Evolutionary conservation across 2,113 vertebrate genomes (phyloP).

Genomic region (Zosterops pallidus): DNA sequence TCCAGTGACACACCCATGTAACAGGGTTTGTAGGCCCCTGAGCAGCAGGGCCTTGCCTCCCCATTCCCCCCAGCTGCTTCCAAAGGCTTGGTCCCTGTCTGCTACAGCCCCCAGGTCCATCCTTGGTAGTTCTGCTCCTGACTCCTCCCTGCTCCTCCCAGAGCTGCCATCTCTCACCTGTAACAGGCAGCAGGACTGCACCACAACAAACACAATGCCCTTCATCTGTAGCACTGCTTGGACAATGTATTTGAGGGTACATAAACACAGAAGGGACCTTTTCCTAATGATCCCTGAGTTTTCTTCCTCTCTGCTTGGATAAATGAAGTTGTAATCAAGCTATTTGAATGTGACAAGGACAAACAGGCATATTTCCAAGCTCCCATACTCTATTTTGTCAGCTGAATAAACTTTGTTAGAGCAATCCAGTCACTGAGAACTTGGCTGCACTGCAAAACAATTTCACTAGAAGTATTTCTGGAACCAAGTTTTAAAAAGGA

Average conservation of each 20-base stretch:
- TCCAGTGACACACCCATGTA: neutral
- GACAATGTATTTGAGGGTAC: neutral
- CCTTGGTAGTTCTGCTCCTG: neutral
- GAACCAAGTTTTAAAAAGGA: neutral
- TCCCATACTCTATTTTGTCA: neutral
- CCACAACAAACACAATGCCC: neutral
- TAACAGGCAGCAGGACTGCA: neutral
- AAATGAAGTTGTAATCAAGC: neutral
- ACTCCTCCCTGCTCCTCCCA: neutral
- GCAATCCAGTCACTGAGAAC: neutral
- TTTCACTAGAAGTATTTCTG: neutral
- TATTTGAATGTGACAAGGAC: neutral
- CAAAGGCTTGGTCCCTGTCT: neutral
- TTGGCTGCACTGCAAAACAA: neutral
- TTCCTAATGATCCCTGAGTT: neutral
- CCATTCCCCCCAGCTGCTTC: neutral
- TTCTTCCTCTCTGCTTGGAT: neutral
- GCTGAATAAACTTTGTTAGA: neutral
- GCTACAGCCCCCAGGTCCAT: neutral
- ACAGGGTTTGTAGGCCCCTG: fast-evolving
- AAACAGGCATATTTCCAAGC: neutral
- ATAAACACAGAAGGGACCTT: neutral
- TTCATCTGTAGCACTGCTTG: neutral
- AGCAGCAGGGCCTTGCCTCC: neutral
- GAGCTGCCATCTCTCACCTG: neutral